Percentiles rank a stretch among this genome's conserved stretches.
These are phyloP conservation scores for Euschistus heros DNA, from an alignment of 1,140 invertebrate species.

Conservation along the genomic window DNA sequence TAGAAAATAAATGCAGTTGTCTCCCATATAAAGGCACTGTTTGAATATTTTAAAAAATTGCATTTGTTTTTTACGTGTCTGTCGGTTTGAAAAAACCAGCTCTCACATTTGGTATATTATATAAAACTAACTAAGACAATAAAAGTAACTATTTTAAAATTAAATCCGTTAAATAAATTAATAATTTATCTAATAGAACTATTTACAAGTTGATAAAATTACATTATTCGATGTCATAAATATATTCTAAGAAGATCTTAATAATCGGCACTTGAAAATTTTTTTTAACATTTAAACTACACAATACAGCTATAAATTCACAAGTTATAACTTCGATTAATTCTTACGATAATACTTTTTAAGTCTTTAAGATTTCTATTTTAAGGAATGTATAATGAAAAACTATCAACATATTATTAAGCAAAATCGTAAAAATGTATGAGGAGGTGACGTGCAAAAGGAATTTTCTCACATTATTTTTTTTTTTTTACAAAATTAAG, in stretches of 20 bases:
- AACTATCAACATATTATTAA: too few species aligned
- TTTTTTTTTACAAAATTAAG: too few species aligned
- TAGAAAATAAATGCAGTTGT: constrained; percentile 20
- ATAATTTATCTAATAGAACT: constrained; percentile 9
- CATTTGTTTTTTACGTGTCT: not conserved
- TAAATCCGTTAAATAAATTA: not conserved
- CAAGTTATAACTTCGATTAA: not conserved
- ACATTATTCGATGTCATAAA: constrained; percentile 13
- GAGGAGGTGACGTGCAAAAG: too few species aligned
- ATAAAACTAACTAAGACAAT: constrained; percentile 11
- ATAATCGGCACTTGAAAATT: constrained; percentile 11
- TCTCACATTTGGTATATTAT: constrained; percentile 5
- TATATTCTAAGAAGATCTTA: constrained; percentile 10
- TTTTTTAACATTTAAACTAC: not conserved
- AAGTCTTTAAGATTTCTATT: constrained; percentile 12
- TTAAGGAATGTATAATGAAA: not conserved
- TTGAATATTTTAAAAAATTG: constrained; percentile 15
- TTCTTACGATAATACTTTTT: constrained; percentile 1
- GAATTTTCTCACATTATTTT: too few species aligned
- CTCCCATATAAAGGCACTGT: constrained; percentile 18
- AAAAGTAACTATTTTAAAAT: not conserved
- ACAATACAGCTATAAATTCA: too few species aligned
- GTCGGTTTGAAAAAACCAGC: not conserved
- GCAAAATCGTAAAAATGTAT: too few species aligned
- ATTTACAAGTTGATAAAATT: constrained; percentile 12